Evolutionary conservation across 2,888 invertebrate genomes (phyloP), one percentile per base, ranked within the genome.

Genomic region (Barypeithes pellucidus): DNA sequence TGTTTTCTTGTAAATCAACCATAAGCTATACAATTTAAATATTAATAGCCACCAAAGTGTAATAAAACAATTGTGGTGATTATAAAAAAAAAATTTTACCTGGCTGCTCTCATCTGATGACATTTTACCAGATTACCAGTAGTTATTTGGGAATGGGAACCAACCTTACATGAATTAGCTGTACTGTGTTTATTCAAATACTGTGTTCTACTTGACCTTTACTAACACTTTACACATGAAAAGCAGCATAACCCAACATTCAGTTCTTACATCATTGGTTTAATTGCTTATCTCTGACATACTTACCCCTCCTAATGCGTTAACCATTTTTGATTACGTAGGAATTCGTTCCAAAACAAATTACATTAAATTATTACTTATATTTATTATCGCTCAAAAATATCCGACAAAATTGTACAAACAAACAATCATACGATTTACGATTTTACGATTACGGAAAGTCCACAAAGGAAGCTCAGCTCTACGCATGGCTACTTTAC

Each of bases 221-320:
- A 47, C 18, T n/a, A 47, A 18, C 9, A 47, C 18, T 18, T n/a
- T n/a, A n/a, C n/a, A n/a, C n/a, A n/a, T n/a, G n/a, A n/a, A n/a
- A n/a, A n/a, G n/a, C n/a, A 59, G 16, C 39, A 59, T 59, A 59
- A 59, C 36, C 59, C 18, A 29, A 57, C 18, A 33, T 36, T 39
- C n/a, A n/a, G 12, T 29, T 16, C 16, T 39, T 20, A 18, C 16
- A 59, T 39, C 11, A 59, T 33, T 59, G 7, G 16, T 39, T n/a
- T n/a, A 18, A 14, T n/a, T 36, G 5, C 14, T 36, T 59, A 39
- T 57, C 36, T 4, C 24, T 16, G 16, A 3, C 36, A n/a, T 33
- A 61, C 61, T 41, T 61, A 61, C 61, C 61, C 61, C 61, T 43
- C 61, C 61, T 12, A 61, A n/a, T 41, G 45, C 12, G 11, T 47